Evolutionary conservation across 2,113 vertebrate genomes (phyloP), one percentile per base, ranked within the genome.

Genomic region (rat (Rattus norvegicus)): DNA sequence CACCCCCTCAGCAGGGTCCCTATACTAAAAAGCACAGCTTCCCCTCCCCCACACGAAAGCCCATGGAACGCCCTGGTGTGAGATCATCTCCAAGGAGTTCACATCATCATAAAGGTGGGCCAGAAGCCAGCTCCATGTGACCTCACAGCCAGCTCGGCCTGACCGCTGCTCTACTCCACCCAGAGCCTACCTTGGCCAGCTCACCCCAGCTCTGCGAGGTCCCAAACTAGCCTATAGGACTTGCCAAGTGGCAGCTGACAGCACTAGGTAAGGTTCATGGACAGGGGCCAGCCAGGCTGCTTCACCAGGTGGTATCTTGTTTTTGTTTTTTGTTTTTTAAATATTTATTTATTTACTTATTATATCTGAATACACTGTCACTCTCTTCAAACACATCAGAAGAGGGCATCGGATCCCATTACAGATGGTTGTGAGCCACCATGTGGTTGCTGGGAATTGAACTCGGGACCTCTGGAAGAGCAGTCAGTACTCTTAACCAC

Each of bases 101-200:
- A 5, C 0, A 7, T 49, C 90, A 88, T 98, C 97, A 98, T 95
- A 97, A 97, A 96, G 96, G 92, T 24, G 63, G 14, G 33, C 52
- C 0, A 22, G 88, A 39, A 69, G 83, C 54, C 72, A 47, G n/a
- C n/a, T 1, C 49, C 43, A 22, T 22, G 19, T 89, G 87, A 75
- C 88, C 79, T 86, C 75, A 52, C 52, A 2, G 49, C 56, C n/a
- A 28, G 30, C 24, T 36, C 67, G 3, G 2, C 73, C 73, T 56
- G 52, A 84, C 52, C 28, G 0, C 88, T 56, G 76, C 75, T 65
- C 75, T 73, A 6, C 16, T 19, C 20, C 61, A 83, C 80, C 30
- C 22, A 16, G 70, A 80, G 89, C 52, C 93, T 56, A 67, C 12
- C 24, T 93, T 11, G 26, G 54, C n/a, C 56, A 43, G 20, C 69